Conservation (phyloP, 2,888 invertebrate species). For the Rapana venosa region DNA sequence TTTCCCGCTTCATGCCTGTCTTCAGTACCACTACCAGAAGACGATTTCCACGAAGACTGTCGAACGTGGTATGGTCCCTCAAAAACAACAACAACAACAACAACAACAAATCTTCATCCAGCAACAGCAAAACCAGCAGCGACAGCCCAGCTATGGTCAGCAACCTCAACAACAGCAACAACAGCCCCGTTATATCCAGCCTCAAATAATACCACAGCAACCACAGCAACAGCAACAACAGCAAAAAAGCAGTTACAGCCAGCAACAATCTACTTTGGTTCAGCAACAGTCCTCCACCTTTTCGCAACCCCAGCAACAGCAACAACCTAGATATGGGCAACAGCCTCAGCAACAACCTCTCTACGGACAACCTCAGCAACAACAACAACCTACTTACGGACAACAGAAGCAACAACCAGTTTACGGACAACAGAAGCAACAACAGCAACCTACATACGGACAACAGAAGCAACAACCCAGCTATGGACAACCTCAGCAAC, state of each 20-base stretch:
- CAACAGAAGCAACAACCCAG: conserved; percentile 5
- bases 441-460: neutral
- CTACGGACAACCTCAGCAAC: conserved; percentile 7
- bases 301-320: neutral
- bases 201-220: too few species aligned
- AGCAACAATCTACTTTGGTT: too few species aligned
- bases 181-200: too few species aligned
- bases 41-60: neutral
- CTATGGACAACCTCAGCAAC: neutral
- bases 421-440: neutral
- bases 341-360: neutral
- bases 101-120: neutral
- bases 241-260: too few species aligned
- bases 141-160: too few species aligned
- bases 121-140: neutral
- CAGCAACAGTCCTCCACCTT: neutral
- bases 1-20: neutral
- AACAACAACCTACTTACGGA: neutral
- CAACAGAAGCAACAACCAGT: neutral
- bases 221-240: too few species aligned
- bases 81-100: neutral
- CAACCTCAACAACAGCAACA: neutral
- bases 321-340: neutral
- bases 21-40: conserved; percentile 14
- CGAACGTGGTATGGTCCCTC: neutral